These are phyloP conservation scores for Chaetodon trifascialis DNA, from an alignment of 2,113 vertebrate species.

Conservation along the genomic window DNA sequence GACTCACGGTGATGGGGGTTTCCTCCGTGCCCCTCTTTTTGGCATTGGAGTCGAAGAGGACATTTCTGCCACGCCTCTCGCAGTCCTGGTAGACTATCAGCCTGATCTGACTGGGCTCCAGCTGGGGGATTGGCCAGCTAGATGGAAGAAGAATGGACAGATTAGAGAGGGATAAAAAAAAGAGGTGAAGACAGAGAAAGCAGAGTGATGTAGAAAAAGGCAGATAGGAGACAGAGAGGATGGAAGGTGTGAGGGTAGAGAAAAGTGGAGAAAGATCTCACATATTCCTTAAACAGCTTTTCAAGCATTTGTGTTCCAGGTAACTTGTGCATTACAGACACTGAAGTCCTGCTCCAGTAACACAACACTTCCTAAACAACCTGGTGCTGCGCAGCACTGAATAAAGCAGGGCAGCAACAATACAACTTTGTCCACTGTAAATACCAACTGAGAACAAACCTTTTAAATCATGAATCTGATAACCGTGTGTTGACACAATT, in stretches of 20 bases:
- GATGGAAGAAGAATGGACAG: conserved; percentile 9
- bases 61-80: conserved; percentile 95
- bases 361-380: conserved; percentile 2
- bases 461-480: neutral
- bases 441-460: neutral
- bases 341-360: neutral
- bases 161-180: conserved; percentile 15
- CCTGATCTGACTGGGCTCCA: conserved; percentile 96
- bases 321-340: conserved; percentile 7
- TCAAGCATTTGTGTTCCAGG: neutral
- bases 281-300: neutral
- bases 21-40: conserved; percentile 93
- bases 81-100: conserved; percentile 99
- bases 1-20: conserved; percentile 90
- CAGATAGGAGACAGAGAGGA: neutral
- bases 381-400: neutral
- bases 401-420: neutral
- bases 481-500: neutral
- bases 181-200: neutral
- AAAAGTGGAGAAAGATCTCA: neutral
- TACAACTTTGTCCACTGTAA: neutral
- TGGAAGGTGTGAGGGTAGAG: neutral
- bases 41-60: conserved; percentile 96
- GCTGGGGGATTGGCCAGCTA: conserved; percentile 95
- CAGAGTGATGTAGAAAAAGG: neutral